Evolutionary conservation across 2,888 invertebrate genomes (phyloP).

Genomic region (Rugalucina vietnamica): DNA sequence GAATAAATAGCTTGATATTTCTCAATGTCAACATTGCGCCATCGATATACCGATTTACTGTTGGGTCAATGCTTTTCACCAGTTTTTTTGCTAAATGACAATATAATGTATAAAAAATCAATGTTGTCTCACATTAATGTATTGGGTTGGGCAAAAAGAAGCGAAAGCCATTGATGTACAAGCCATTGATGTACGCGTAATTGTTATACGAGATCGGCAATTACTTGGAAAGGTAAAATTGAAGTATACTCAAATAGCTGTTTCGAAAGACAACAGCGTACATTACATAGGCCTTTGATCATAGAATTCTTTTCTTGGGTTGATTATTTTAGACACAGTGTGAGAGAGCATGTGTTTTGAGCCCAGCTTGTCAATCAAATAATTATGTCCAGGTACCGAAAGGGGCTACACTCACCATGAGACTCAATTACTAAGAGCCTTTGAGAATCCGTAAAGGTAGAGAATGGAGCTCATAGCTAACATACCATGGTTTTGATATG

Average conservation of each 20-base stretch:
- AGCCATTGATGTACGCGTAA: neutral
- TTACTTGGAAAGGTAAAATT: neutral
- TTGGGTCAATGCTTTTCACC: too few species aligned
- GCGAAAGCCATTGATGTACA: neutral
- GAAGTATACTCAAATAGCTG: neutral
- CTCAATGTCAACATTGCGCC: neutral
- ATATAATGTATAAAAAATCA: slow-evolving; percentile 6
- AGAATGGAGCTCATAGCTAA: too few species aligned
- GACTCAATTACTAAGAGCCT: too few species aligned
- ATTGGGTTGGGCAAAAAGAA: neutral
- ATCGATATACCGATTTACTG: neutral
- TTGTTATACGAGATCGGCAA: neutral
- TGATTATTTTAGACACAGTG: too few species aligned
- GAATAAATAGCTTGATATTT: neutral
- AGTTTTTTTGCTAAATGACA: neutral
- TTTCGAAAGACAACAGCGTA: too few species aligned
- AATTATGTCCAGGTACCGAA: too few species aligned
- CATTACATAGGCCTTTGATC: neutral
- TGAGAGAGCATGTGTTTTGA: too few species aligned
- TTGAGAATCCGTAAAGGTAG: too few species aligned
- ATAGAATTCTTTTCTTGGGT: neutral
- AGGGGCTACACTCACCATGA: too few species aligned
- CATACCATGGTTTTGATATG: too few species aligned
- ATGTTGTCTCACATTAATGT: neutral
- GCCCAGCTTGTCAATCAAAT: too few species aligned